phyloP scores from a whole-genome alignment of 2,113 vertebrate genomes.

The Dromaius novaehollandiae region DNA sequence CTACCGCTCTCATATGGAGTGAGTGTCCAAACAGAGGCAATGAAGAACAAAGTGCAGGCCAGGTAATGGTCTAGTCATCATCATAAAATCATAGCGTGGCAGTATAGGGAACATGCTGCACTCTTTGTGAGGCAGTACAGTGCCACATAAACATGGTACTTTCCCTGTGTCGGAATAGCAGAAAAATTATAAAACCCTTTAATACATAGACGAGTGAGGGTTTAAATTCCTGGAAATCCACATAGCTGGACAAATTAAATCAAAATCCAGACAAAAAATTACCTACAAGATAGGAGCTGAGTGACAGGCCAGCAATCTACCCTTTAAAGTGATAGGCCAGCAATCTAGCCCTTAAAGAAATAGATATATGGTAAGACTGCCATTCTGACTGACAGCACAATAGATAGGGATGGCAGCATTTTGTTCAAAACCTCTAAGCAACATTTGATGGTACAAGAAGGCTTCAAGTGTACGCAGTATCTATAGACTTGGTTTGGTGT shows the following conservation, averaged over 20 bases:
- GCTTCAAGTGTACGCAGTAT: neutral
- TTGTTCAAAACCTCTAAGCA: neutral
- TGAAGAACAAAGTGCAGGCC: neutral
- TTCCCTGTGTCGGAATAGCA: neutral
- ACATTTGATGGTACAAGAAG: neutral
- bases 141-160: neutral
- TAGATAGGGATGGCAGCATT: neutral
- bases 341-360: neutral
- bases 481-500: neutral
- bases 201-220: neutral
- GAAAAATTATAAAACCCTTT: neutral
- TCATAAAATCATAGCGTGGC: neutral
- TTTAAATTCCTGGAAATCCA: constrained; percentile 29
- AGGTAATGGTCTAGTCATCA: too few relatives aligned
- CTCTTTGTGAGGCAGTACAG: neutral
- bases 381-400: neutral
- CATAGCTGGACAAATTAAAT: neutral
- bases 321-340: neutral
- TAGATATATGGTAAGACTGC: neutral
- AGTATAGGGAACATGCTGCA: neutral
- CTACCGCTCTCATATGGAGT: neutral
- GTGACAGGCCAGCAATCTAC: neutral
- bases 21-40: neutral
- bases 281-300: neutral
- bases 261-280: neutral